Evolutionary conservation across 2,797 vertebrate species (phyloP).

Genomic region (Otolemur crassicaudatus): DNA sequence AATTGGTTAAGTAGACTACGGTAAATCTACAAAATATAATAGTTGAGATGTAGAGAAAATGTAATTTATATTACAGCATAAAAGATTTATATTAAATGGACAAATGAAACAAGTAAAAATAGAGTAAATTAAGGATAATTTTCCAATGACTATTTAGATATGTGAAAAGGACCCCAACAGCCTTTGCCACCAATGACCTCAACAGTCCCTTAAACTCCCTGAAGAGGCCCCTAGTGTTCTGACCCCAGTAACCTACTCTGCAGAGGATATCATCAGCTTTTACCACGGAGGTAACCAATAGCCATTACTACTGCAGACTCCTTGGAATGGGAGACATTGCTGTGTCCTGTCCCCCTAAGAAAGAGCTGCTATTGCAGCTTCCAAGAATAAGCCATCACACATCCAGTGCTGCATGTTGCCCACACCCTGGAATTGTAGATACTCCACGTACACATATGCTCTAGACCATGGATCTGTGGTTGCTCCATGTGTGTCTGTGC

Average conservation of each 20-base stretch:
- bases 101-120: neutral
- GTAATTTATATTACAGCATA: neutral
- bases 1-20: constrained; percentile 26
- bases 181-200: neutral
- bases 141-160: constrained; percentile 4
- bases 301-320: neutral
- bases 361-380: neutral
- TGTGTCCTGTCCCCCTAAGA: neutral
- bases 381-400: too few species aligned
- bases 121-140: neutral
- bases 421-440: neutral
- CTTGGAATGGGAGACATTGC: neutral
- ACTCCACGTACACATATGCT: too few species aligned
- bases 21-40: neutral
- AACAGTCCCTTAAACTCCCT: neutral
- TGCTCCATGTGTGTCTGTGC: neutral
- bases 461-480: neutral
- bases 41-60: neutral
- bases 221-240: neutral
- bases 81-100: neutral
- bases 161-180: neutral
- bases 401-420: accelerated
- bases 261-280: neutral
- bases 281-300: neutral
- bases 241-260: neutral